Base-by-base conservation (phyloP, 2,113 vertebrate species). In the Pelecanus crispus region DNA sequence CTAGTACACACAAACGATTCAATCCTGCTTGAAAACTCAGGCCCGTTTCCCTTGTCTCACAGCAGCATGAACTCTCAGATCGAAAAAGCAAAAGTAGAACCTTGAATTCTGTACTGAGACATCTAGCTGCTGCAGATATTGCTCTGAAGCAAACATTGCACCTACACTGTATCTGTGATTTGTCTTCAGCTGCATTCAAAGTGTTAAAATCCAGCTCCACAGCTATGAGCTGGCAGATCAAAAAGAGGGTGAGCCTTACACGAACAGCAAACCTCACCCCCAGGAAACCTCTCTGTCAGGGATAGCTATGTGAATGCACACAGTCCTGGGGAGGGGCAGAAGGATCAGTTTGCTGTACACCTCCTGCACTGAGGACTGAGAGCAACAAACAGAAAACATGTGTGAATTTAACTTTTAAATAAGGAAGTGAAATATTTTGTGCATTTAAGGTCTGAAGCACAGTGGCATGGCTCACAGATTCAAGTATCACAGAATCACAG, bases 81-180 rank as follows among this genome's bases (percentile, higher is more conserved):
- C 66, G 29, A 63, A 90, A 91, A 81, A 81, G 8, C 16, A 31
- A 15, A 52, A 88, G 18, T 24, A 79, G 38, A 80, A 19, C 11
- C 15, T 58, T 79, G 49, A 68, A 63, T 58, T 72, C 70, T 59
- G 38, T 81, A 7, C 55, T 42, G 15, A 74, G 31, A 26, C 14
- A 59, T 24, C 16, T 26, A 67, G 20, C 20, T 72, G n/a, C 50
- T 53, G 38, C 16, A 55, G 47, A 20, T 11, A 13, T 6, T 56
- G 16, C 40, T 81, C 65, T 42, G 36, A 90, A 70, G 70, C 16
- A 84, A 84, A 87, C 91, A 63, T 52, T 34, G 20, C 44, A 62
- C 28, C 36, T 29, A 8, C 0, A 0, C 9, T 50, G 13, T 34
- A 49, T 11, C 11, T 1, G 1, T 49, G 15, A 21, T 56, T 85